Conservation (phyloP, 2,797 vertebrate genomes). For the Dicrostonyx torquatus region DNA sequence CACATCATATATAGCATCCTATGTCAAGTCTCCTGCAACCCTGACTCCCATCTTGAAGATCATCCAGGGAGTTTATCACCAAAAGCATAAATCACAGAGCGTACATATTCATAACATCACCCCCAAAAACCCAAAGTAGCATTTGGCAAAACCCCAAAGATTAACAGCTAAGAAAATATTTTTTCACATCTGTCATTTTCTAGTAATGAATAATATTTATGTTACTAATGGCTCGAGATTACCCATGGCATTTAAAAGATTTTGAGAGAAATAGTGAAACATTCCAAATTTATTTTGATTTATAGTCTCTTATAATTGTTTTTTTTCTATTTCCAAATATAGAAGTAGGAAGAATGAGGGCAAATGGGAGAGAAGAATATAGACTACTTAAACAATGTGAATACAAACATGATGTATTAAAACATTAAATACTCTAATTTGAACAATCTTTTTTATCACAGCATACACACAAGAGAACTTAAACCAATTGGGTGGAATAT, state of each 20-base stretch:
- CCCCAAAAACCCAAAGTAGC: not conserved
- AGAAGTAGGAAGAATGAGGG: conserved; percentile 16
- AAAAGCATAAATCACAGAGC: conserved; percentile 22
- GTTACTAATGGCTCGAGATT: conserved; percentile 46
- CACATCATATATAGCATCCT: not conserved
- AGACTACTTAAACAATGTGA: conserved; percentile 10
- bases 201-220: conserved; percentile 56
- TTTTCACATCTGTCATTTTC: conserved; percentile 47
- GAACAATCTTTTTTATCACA: not conserved
- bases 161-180: conserved; percentile 42
- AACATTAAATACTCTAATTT: not conserved
- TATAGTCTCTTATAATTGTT: conserved; percentile 23
- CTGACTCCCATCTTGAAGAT: not conserved
- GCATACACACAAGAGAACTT: not conserved
- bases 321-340: conserved; percentile 27
- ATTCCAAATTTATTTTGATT: conserved; percentile 58
- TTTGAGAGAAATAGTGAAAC: conserved; percentile 35
- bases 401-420: conserved; percentile 38
- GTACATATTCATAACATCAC: not conserved
- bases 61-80: conserved; percentile 1
- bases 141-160: conserved; percentile 53
- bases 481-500: not conserved
- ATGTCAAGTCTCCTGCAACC: not conserved
- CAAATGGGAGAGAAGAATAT: not conserved
- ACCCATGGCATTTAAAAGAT: conserved; percentile 52